These are phyloP conservation scores for Menidia beryllina DNA, from an alignment of 2,113 vertebrate species.

Conservation along the genomic window DNA sequence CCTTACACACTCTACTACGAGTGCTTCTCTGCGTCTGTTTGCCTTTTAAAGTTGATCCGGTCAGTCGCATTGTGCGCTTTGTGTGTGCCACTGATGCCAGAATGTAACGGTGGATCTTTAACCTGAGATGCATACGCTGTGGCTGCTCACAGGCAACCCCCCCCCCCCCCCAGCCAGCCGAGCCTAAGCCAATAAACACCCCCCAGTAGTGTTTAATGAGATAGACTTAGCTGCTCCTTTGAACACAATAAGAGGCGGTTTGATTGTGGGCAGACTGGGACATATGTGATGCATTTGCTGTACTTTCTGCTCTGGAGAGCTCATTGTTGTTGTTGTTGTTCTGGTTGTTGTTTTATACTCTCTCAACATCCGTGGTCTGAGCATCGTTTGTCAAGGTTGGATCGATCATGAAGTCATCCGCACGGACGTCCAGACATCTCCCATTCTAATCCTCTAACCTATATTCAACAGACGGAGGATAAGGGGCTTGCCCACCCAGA, in stretches of 20 bases:
- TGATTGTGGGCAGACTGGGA: constrained; percentile 7
- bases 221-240: constrained; percentile 54
- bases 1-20: no score
- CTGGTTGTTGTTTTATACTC: background rate
- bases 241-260: constrained; percentile 31
- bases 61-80: no score
- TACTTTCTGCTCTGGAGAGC: constrained; percentile 14
- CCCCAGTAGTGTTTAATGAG: constrained; percentile 65
- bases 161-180: constrained; percentile 37
- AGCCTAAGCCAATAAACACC: constrained; percentile 57
- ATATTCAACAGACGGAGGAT: constrained; percentile 16
- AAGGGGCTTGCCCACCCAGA: constrained; percentile 47
- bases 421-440: background rate
- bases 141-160: constrained; percentile 38
- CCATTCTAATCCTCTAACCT: constrained; percentile 2
- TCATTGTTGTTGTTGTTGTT: constrained; percentile 3
- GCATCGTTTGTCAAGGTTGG: background rate
- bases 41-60: constrained; percentile 24
- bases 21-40: background rate
- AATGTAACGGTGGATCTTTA: constrained; percentile 28
- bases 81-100: constrained; percentile 16
- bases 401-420: background rate
- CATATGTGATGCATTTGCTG: constrained; percentile 34
- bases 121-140: constrained; percentile 15
- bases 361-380: background rate